These are phyloP conservation scores for Centroberyx gerrardi DNA, from an alignment of 2,797 vertebrate genomes.

Conservation along the genomic window DNA sequence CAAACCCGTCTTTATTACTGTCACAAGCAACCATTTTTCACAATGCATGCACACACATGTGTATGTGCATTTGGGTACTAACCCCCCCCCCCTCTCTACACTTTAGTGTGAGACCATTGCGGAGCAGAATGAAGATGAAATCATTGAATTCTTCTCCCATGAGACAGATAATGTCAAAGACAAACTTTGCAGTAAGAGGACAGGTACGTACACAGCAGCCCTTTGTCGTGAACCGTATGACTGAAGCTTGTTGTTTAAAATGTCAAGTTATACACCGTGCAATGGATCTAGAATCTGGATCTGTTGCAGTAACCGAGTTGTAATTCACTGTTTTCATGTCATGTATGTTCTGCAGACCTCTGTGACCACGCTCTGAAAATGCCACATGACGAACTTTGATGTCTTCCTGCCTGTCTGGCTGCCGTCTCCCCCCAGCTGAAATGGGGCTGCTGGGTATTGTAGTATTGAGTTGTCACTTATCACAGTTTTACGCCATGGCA, in stretches of 20 bases:
- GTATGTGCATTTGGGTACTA: too few relatives aligned
- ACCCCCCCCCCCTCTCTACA: too few relatives aligned
- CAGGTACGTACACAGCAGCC: conserved; percentile 82
- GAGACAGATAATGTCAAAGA: conserved; percentile 95
- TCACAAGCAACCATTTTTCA: too few relatives aligned
- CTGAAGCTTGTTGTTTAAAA: background rate
- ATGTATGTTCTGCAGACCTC: conserved; percentile 86
- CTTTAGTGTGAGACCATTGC: conserved; percentile 95
- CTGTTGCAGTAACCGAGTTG: background rate
- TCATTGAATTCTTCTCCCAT: conserved; percentile 95
- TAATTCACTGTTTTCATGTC: background rate
- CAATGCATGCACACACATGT: too few relatives aligned
- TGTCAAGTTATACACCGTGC: background rate
- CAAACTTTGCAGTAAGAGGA: conserved; percentile 95
- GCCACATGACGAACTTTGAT: conserved; percentile 94
- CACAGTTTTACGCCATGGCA: conserved; percentile 19
- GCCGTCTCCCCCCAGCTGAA: conserved; percentile 28
- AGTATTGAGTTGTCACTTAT: conserved; percentile 37
- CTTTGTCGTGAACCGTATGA: background rate
- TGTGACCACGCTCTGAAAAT: conserved; percentile 94
- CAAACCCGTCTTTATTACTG: too few relatives aligned
- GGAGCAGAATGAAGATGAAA: conserved; percentile 96
- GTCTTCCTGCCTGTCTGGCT: background rate
- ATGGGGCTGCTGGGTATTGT: conserved; percentile 50
- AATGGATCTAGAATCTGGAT: background rate